Evolutionary conservation across 2,888 invertebrate species (phyloP), one percentile per base, ranked within the genome.

Genomic region (Drosophila paramelanica): DNA sequence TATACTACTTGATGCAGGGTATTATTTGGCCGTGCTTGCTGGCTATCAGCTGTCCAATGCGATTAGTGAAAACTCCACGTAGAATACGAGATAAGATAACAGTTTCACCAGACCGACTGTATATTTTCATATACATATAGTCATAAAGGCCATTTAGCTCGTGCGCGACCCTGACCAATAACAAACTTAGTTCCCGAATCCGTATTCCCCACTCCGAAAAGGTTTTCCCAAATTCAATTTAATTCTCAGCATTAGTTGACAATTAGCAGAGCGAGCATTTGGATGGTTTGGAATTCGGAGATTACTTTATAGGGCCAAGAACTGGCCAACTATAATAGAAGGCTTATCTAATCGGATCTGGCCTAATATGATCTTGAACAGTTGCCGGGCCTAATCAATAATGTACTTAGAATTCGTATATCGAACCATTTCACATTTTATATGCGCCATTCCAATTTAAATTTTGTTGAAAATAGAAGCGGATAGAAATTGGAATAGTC

Each of bases 281-380:
- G 14, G 3, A 7, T 5, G 14, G 14, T 10, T 51, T 8, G 20
- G 31, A 43, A 49, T 41, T n/a, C 8, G 43, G 46, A 77, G 60
- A 71, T 71, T 56, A 41, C 8, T 79, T 75, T 70, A 70, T 71
- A 13, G 27, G 42, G 8, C 38, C 5, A 36, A 11, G 7, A 31
- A 53, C 23, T 53, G n/a, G 33, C 42, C 51, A 53, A 39, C 47
- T 65, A 52, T 31, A 23, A 13, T 39, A 25, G 27, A 38, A 13
- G 5, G 43, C 64, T 65, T 82, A 83, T 83, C 82, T 83, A 66
- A 83, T 83, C 82, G 1, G 8, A 23, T 33, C 45, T 10, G 43
- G 33, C 27, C 52, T 51, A 79, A 71, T 79, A 17, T 56, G 83
- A 86, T 78, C 76, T 76, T 68, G 65, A 73, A 39, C 46, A 38